Base-by-base conservation (phyloP, 2,888 invertebrate species). In the Anthophora plumipes region DNA sequence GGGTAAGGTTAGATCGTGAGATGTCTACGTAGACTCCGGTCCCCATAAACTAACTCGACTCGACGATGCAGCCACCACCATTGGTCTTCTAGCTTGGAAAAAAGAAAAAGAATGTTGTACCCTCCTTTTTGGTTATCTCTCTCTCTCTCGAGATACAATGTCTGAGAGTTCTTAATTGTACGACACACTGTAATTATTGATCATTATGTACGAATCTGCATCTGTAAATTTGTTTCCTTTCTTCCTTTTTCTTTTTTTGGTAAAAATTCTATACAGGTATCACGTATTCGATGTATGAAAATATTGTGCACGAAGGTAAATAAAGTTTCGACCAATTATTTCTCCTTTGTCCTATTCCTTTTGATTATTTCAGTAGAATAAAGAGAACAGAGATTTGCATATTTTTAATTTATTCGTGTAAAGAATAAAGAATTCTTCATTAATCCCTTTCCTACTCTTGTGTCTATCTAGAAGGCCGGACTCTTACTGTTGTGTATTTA, bases 1-100 rank as follows among this genome's bases (percentile, higher is more conserved):
- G 90, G 92, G 91, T 91, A 89, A 91, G 91, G 92, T 89, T 91
- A 91, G 91, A 91, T 91, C 89, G 91, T 88, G 91, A 89, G 91
- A 91, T 89, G 91, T 91, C 91, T 91, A 89, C 91, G 90, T 92
- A 91, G 90, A 91, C 91, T 89, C 87, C 85, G 86, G 86, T 88
- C 85, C 89, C 90, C 92, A 90, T 92, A 92, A 91, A 92, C 90
- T 89, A 91, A 90, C 90, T 88, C 87, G 88, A 87, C 89, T 87
- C 85, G 88, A 89, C 89, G 87, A 80, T 88, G 85, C 83, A 81
- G 81, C 88, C 89, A 87, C 90, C 88, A 87, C 90, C 88, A 87
- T 88, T 85, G 83, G 85, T 82, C 73, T 85, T 85, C 82, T 69
- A 41, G 68, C 39, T 67, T 9, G 39, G 72, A 75, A 83, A 71